phyloP scores from a whole-genome alignment of 2,888 invertebrate genomes.

The Nymphalis polychloros region DNA sequence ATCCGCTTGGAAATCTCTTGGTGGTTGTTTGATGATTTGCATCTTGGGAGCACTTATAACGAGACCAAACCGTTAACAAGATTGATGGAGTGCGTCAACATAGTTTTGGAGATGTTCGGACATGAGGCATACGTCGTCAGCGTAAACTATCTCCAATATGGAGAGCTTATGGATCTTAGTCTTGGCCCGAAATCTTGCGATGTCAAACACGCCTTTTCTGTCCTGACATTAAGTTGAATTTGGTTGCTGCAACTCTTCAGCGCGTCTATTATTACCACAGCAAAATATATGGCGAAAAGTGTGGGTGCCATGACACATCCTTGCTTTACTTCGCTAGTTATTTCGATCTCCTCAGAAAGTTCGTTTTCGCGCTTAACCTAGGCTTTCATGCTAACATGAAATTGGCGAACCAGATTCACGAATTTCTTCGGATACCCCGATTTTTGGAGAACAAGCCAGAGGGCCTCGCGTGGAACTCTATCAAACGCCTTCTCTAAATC shows the following conservation, averaged over 20 bases:
- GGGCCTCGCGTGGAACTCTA: background rate
- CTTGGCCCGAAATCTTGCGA: too few species aligned
- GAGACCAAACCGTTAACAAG: constrained; percentile 4
- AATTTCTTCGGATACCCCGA: background rate
- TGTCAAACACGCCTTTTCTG: too few species aligned
- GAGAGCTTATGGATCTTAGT: too few species aligned
- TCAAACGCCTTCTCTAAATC: background rate
- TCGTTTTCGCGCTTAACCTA: background rate
- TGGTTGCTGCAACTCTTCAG: too few species aligned
- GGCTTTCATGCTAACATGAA: background rate
- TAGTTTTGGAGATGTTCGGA: too few species aligned
- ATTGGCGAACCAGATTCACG: background rate
- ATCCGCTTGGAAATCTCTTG: background rate
- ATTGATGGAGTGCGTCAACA: too few species aligned
- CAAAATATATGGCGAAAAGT: too few species aligned
- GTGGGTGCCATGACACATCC: too few species aligned
- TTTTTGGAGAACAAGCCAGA: background rate
- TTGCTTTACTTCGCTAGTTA: background rate
- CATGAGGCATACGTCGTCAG: too few species aligned
- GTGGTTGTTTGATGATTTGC: constrained; percentile 8
- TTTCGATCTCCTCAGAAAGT: constrained; percentile 13
- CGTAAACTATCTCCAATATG: too few species aligned
- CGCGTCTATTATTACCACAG: too few species aligned
- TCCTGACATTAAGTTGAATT: too few species aligned
- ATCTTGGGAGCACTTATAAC: constrained; percentile 1